These are phyloP conservation scores for Lamprotornis superbus DNA, from an alignment of 2,113 vertebrate species.

Conservation along the genomic window DNA sequence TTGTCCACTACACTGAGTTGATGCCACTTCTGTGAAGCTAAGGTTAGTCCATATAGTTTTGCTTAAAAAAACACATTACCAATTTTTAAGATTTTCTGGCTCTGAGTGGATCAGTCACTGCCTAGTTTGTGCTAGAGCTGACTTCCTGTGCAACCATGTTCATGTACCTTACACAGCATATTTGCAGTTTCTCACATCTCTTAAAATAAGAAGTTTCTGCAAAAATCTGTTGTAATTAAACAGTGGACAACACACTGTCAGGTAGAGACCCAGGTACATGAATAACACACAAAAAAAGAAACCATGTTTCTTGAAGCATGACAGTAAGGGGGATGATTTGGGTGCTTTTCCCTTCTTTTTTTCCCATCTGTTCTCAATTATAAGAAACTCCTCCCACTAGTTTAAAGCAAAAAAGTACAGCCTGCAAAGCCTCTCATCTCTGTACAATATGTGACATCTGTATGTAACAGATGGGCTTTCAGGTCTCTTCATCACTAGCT, in stretches of 20 bases:
- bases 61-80: not conserved
- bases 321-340: slow-evolving; percentile 46
- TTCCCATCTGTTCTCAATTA: slow-evolving; percentile 72
- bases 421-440: slow-evolving; percentile 59
- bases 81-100: not conserved
- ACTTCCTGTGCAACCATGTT: not conserved
- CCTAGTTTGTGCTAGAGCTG: not conserved
- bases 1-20: not conserved
- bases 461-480: slow-evolving; percentile 74
- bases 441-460: slow-evolving; percentile 71
- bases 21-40: not conserved
- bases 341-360: slow-evolving; percentile 43
- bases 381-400: slow-evolving; percentile 58
- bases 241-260: not conserved
- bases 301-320: slow-evolving; percentile 24
- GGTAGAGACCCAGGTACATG: not conserved
- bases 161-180: not conserved
- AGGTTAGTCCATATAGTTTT: not conserved
- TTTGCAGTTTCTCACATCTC: not conserved
- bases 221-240: slow-evolving; percentile 15
- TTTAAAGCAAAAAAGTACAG: slow-evolving; percentile 60
- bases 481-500: slow-evolving; percentile 65
- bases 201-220: not conserved
- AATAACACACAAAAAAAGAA: slow-evolving; percentile 16
- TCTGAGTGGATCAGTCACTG: not conserved